Evolutionary conservation across 2,113 vertebrate species (phyloP).

Genomic region (Rutilus rutilus): DNA sequence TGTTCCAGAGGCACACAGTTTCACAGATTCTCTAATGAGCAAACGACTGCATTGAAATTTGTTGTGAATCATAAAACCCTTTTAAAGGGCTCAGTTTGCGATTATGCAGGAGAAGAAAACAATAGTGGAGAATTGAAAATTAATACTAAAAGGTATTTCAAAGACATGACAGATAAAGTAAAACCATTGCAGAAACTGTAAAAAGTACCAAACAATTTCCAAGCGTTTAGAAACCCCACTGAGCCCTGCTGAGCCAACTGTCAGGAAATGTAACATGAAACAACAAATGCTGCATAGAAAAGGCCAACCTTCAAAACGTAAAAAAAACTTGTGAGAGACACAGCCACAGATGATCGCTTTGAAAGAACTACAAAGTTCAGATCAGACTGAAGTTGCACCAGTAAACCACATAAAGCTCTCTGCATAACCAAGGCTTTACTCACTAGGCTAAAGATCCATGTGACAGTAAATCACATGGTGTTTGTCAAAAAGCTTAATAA

Average conservation of each 20-base stretch:
- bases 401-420: not conserved
- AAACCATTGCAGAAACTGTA: not conserved
- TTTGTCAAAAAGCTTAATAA: slow-evolving; percentile 1
- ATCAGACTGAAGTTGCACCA: not conserved
- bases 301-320: slow-evolving; percentile 5
- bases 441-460: not conserved
- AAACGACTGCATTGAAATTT: not conserved
- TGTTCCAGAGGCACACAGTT: not conserved
- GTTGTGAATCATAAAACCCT: not conserved
- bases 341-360: not conserved
- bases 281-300: not conserved
- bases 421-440: not conserved
- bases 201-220: not conserved
- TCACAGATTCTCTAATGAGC: not conserved
- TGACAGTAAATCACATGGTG: not conserved
- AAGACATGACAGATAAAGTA: not conserved
- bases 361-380: not conserved
- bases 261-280: slow-evolving; percentile 4
- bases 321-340: not conserved
- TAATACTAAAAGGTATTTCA: not conserved
- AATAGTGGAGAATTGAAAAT: not conserved
- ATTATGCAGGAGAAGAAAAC: not conserved
- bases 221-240: slow-evolving; percentile 18
- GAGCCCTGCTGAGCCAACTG: slow-evolving; percentile 14
- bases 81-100: not conserved